phyloP scores from a whole-genome alignment of 2,888 invertebrate genomes.

The Leptinotarsa tumamoca region DNA sequence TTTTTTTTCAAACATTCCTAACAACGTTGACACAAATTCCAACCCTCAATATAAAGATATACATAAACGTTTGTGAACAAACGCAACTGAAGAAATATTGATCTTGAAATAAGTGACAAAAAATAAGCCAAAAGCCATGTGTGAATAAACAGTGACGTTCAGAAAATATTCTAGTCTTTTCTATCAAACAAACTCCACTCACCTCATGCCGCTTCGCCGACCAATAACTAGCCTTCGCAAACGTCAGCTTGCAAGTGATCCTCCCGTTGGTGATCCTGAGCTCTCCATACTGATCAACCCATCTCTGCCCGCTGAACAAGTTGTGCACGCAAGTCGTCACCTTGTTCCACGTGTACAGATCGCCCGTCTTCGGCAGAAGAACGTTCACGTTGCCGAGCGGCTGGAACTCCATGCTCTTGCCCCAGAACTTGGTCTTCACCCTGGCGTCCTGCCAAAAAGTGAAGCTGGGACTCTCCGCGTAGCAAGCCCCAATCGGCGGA shows the following conservation, averaged over 20 bases:
- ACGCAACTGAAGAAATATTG: too few relatives aligned
- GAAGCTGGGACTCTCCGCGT: conserved; percentile 82
- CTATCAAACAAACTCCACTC: conserved; percentile 22
- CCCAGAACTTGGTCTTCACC: conserved; percentile 91
- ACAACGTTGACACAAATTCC: too few relatives aligned
- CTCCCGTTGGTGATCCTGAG: conserved; percentile 76
- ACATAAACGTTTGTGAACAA: too few relatives aligned
- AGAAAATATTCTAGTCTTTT: too few relatives aligned
- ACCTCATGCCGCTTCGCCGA: conserved; percentile 84
- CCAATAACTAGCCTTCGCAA: conserved; percentile 84
- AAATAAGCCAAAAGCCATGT: too few relatives aligned
- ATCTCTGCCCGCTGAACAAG: conserved; percentile 83
- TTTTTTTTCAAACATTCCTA: too few relatives aligned
- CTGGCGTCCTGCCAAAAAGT: conserved; percentile 86
- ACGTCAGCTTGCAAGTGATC: conserved; percentile 81
- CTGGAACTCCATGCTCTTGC: conserved; percentile 90
- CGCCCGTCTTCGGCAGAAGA: conserved; percentile 72
- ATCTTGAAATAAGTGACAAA: too few relatives aligned
- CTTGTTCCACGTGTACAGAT: conserved; percentile 83
- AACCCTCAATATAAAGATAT: too few relatives aligned
- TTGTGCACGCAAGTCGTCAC: conserved; percentile 89
- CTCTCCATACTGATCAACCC: conserved; percentile 90
- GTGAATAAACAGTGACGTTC: too few relatives aligned
- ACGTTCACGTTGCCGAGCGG: conserved; percentile 80
- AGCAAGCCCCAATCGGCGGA: conserved; percentile 85